Evolutionary conservation across 2,888 invertebrate genomes (phyloP).

Genomic region (Drosophila incognita): DNA sequence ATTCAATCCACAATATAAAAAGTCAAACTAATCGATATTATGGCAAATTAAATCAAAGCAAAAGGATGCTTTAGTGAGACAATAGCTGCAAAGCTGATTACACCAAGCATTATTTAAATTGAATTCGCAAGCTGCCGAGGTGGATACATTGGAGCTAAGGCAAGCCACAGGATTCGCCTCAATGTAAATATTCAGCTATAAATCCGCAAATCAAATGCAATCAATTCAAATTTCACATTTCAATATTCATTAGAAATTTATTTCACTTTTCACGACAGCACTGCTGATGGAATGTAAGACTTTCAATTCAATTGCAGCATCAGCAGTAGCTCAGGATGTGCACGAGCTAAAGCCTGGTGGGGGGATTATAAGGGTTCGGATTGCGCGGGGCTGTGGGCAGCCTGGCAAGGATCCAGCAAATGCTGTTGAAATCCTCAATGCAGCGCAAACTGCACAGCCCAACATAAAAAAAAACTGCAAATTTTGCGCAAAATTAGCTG

Average conservation of each 20-base stretch:
- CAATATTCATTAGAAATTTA: conserved; percentile 79
- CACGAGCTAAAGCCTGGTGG: conserved; percentile 8
- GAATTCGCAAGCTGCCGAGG: conserved; percentile 20
- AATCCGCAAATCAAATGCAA: conserved; percentile 76
- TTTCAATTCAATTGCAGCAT: conserved; percentile 24
- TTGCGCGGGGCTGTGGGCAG: not conserved
- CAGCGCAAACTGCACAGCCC: conserved; percentile 27
- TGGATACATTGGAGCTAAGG: not conserved
- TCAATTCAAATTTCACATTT: conserved; percentile 79
- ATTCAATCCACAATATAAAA: not conserved
- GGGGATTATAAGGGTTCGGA: not conserved
- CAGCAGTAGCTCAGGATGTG: conserved; percentile 15
- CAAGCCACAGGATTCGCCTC: conserved; percentile 33
- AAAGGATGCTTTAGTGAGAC: not conserved
- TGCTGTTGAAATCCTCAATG: conserved; percentile 39
- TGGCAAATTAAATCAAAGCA: not conserved
- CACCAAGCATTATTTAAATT: conserved; percentile 26
- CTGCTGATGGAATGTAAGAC: conserved; percentile 35
- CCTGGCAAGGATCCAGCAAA: conserved; percentile 51
- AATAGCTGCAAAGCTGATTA: conserved; percentile 31
- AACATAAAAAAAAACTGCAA: conserved; percentile 59
- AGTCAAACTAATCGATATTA: not conserved
- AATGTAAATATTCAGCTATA: conserved; percentile 69
- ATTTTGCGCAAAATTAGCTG: conserved; percentile 78
- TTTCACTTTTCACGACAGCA: conserved; percentile 67